phyloP scores from a whole-genome alignment of 2,113 vertebrate species.

The Orcinus orca region DNA sequence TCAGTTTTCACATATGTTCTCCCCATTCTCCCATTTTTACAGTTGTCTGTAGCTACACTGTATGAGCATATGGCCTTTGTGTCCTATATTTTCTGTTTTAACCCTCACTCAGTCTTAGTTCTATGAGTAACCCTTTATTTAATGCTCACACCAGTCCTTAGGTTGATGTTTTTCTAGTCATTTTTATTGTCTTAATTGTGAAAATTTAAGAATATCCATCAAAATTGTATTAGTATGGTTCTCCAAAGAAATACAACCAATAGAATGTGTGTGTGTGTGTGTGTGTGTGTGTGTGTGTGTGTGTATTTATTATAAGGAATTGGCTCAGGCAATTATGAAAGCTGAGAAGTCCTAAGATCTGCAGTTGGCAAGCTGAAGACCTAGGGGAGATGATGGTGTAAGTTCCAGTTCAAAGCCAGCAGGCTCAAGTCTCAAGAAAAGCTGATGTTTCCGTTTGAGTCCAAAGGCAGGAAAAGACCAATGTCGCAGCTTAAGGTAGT shows the following conservation, averaged over 20 bases:
- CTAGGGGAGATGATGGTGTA: not conserved
- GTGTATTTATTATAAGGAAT: not conserved
- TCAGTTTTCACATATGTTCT: not conserved
- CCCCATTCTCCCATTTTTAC: not conserved
- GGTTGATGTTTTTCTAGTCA: not conserved
- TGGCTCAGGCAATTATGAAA: not conserved
- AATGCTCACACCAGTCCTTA: not conserved
- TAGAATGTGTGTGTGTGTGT: not conserved
- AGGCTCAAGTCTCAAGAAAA: not conserved
- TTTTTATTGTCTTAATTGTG: slow-evolving; percentile 3
- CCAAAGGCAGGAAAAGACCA: not conserved
- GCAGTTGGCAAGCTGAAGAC: not conserved
- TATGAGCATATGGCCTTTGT: not conserved
- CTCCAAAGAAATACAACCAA: not conserved
- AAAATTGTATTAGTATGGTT: not conserved
- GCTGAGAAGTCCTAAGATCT: not conserved
- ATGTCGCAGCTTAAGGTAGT: not conserved
- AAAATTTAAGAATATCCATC: slow-evolving; percentile 1
- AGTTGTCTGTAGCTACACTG: not conserved
- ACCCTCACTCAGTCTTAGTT: not conserved
- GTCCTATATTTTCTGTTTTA: not conserved
- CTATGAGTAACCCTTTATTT: not conserved
- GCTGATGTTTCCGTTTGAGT: not conserved
- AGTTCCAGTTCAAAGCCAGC: not conserved
- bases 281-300: not conserved